phyloP scores from a whole-genome alignment of 2,113 vertebrate species.

The Ochotona princeps region DNA sequence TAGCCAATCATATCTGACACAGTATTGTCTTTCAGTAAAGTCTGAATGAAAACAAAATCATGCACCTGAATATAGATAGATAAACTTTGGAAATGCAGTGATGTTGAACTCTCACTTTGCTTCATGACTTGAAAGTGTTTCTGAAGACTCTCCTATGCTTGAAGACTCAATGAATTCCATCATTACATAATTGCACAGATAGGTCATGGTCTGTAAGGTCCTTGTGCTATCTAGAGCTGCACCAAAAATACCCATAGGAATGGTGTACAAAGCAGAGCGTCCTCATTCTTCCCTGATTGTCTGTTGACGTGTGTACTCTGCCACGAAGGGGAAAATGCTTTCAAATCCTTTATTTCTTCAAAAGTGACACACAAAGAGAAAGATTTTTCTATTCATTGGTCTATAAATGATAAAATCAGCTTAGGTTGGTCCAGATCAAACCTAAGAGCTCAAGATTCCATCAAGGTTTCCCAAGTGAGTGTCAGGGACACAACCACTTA shows the following conservation, averaged over 20 bases:
- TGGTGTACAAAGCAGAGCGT: background rate
- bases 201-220: rapidly evolving
- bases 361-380: too few species aligned
- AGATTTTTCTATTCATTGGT: too few species aligned
- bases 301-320: background rate
- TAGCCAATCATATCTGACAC: background rate
- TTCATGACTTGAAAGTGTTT: background rate
- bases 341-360: background rate
- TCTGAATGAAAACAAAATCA: background rate
- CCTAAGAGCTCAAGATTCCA: too few species aligned
- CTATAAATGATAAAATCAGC: too few species aligned
- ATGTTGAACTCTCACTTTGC: background rate
- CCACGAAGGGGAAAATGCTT: background rate
- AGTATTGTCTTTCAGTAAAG: background rate
- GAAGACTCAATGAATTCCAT: background rate
- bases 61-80: background rate
- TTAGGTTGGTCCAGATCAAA: too few species aligned
- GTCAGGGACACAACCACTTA: too few species aligned
- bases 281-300: background rate
- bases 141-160: background rate
- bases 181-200: background rate
- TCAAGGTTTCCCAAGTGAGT: too few species aligned
- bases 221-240: background rate
- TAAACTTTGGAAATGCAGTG: background rate
- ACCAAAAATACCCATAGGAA: background rate